phyloP scores from a whole-genome alignment of 2,113 vertebrate genomes.

The Phoenicopterus ruber region DNA sequence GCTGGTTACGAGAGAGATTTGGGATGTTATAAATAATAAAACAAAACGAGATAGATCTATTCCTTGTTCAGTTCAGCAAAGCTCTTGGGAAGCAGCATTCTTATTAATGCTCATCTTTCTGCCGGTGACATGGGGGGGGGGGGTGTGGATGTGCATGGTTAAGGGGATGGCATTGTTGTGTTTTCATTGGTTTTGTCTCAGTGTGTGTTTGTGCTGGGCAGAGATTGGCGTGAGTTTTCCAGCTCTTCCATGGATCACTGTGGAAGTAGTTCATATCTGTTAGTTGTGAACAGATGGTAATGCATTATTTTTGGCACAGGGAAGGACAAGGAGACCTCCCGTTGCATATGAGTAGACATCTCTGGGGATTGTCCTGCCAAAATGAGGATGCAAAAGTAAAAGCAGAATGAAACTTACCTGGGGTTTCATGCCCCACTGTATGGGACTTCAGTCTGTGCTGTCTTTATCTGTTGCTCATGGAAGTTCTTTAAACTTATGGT shows the following conservation, averaged over 20 bases:
- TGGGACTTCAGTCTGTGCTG: not conserved
- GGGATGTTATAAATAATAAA: conserved; percentile 61
- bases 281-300: conserved; percentile 51
- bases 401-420: not conserved
- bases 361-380: not conserved
- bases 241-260: conserved; percentile 13
- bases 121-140: not conserved
- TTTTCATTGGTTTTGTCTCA: not conserved
- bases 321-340: conserved; percentile 29
- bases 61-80: not conserved
- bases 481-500: not conserved
- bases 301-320: conserved; percentile 39
- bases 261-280: conserved; percentile 43
- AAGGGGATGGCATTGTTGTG: not conserved
- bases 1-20: not conserved
- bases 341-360: conserved; percentile 54
- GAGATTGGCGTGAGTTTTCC: not conserved
- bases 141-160: not conserved
- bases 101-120: not conserved
- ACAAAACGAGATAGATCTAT: not conserved
- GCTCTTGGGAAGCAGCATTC: conserved; percentile 10
- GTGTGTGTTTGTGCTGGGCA: not conserved
- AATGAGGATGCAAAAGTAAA: not conserved
- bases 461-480: not conserved
- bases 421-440: not conserved